Conservation (phyloP, 2,797 vertebrate genomes). For the Sebastiscus albofasciatus region DNA sequence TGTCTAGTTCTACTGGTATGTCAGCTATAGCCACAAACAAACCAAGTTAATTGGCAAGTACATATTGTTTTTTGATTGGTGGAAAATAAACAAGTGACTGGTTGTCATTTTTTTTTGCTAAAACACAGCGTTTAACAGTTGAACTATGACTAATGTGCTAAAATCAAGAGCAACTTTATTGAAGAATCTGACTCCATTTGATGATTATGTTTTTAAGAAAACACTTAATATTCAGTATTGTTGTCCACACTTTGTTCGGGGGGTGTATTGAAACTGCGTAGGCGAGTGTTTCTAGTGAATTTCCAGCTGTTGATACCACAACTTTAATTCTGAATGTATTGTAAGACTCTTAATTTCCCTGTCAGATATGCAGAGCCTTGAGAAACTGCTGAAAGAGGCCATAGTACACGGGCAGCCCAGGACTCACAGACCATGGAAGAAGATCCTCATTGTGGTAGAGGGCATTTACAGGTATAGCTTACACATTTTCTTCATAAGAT, state of each 20-base stretch:
- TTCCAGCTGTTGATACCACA: background rate
- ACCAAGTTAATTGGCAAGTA: background rate
- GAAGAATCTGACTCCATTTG: background rate
- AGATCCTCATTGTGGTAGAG: conserved; percentile 96
- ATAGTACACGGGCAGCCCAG: conserved; percentile 94
- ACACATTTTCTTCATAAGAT: background rate
- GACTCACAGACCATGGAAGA: conserved; percentile 95
- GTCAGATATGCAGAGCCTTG: conserved; percentile 95
- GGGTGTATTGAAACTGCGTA: background rate
- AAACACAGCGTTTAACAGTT: background rate
- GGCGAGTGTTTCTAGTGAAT: background rate
- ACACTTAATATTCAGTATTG: background rate
- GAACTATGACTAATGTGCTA: background rate
- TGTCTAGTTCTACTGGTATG: background rate
- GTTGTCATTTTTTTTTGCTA: no score
- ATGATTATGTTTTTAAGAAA: background rate
- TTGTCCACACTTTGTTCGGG: background rate
- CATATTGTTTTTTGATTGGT: background rate
- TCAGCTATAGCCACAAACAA: background rate
- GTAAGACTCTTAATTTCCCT: background rate
- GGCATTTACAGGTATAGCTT: conserved; percentile 92
- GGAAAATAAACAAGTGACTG: background rate
- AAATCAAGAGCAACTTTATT: background rate
- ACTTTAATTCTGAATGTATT: background rate
- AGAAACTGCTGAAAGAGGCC: conserved; percentile 94